Conservation (phyloP, 30 jellyfish, hydroid and myxozoan genomes). For the Rhopilema esculentum region DNA sequence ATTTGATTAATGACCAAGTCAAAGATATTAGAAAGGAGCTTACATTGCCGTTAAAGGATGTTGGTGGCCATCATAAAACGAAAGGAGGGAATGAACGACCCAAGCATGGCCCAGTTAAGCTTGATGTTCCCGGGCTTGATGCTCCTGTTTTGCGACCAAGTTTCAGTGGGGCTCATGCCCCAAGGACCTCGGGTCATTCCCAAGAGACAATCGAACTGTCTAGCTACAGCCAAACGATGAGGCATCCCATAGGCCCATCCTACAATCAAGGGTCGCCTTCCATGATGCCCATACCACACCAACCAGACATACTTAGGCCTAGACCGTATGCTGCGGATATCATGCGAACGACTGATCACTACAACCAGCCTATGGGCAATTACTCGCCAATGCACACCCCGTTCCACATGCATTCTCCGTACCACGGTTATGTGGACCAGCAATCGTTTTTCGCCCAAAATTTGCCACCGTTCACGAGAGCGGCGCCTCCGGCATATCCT, state of each 20-base stretch:
- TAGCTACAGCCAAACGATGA: slow-evolving; percentile 1
- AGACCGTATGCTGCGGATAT: slow-evolving; percentile 24
- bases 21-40: neutral
- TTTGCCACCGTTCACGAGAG: slow-evolving; percentile 21
- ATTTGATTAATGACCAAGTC: neutral
- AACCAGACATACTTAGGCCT: slow-evolving; percentile 23
- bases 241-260: neutral
- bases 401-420: slow-evolving; percentile 37
- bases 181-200: neutral
- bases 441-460: slow-evolving; percentile 19
- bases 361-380: slow-evolving; percentile 1
- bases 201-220: slow-evolving; percentile 5
- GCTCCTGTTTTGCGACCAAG: neutral
- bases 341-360: slow-evolving; percentile 22
- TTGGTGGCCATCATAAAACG: neutral
- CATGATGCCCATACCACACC: slow-evolving; percentile 1
- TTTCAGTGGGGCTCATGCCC: neutral
- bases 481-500: slow-evolving; percentile 51
- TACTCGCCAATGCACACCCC: slow-evolving; percentile 34
- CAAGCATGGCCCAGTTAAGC: neutral
- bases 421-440: slow-evolving; percentile 17
- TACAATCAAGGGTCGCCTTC: slow-evolving; percentile 6
- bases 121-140: neutral
- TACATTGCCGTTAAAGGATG: neutral
- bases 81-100: neutral